Evolutionary conservation across 2,888 invertebrate species (phyloP).

Genomic region (Suillia variegata): DNA sequence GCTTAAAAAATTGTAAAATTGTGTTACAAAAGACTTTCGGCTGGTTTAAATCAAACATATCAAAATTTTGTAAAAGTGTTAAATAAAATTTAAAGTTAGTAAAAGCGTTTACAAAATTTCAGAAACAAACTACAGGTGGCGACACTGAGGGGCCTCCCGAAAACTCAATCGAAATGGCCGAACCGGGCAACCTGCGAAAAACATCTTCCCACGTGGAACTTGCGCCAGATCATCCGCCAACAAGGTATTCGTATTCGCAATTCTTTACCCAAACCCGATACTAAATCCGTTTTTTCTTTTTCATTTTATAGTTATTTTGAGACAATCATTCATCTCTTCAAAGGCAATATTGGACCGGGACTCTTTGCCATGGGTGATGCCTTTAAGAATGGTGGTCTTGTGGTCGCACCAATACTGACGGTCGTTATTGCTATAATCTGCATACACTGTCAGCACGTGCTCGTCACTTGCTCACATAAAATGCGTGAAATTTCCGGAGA

Average conservation of each 20-base stretch:
- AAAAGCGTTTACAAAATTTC: too few species aligned
- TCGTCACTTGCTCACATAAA: conserved; percentile 78
- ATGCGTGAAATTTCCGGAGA: conserved; percentile 67
- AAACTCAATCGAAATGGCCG: too few species aligned
- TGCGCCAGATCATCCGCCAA: neutral
- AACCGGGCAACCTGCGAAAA: too few species aligned
- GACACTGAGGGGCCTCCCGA: too few species aligned
- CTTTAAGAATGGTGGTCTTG: conserved; percentile 87
- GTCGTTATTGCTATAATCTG: conserved; percentile 82
- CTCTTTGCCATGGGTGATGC: conserved; percentile 96
- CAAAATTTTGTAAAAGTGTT: too few species aligned
- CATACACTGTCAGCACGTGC: conserved; percentile 89
- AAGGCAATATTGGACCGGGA: conserved; percentile 96
- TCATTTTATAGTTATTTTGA: conserved; percentile 88
- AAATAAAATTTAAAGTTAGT: too few species aligned
- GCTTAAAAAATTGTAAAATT: too few species aligned
- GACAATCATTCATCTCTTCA: conserved; percentile 89
- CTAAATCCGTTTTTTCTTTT: too few species aligned
- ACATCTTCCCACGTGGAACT: neutral
- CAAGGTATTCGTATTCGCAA: neutral
- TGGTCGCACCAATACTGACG: conserved; percentile 80
- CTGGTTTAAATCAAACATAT: too few species aligned
- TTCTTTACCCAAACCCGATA: too few species aligned
- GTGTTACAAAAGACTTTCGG: too few species aligned
- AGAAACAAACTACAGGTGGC: too few species aligned